Evolutionary conservation across 2,888 invertebrate species (phyloP), one percentile per base, ranked within the genome.

Genomic region (Proisotoma minuta): DNA sequence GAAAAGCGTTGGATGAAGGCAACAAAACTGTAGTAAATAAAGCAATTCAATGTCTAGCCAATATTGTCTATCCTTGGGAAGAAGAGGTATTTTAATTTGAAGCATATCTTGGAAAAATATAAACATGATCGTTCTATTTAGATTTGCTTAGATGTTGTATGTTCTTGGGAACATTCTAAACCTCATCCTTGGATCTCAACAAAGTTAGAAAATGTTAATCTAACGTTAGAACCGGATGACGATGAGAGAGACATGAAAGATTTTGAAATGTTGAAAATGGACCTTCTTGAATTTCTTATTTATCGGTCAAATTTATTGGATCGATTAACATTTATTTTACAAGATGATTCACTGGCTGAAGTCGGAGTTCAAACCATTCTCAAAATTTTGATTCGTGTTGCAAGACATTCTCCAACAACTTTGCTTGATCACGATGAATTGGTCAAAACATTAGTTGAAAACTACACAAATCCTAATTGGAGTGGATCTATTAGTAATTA

Each of bases 181-280:
- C 71, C 71, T 4, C 56, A 60, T 50, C 68, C 68, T 1, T 66
- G 57, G 51, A 39, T 68, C 1, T 78, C 47, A 77, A 81, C 81
- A 51, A 81, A 78, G 74, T 78, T 78, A 48, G 83, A 54, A 52
- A 28, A 49, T 49, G 2, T 8, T 83, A 74, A 82, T 82, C 69
- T 77, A 81, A 62, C 83, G 84, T 72, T 76, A 78, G 81, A 48
- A 80, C 78, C 74, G 76, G 77, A 78, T 0, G 78, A 78, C 10
- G 82, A 84, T 69, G 82, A 84, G 58, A 80, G 79, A 58, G 87
- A 87, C 62, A 81, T 91, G 69, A 91, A 90, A 75, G 95, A 96
- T 79, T 88, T 88, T 75, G 89, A 94, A 77, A 78, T 95, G 58
- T 86, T 89, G 8, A 90, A 91, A 80, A 83, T 86, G 28, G 92